These are phyloP conservation scores for Eira barbara DNA, from an alignment of 2,113 vertebrate species.

Conservation along the genomic window DNA sequence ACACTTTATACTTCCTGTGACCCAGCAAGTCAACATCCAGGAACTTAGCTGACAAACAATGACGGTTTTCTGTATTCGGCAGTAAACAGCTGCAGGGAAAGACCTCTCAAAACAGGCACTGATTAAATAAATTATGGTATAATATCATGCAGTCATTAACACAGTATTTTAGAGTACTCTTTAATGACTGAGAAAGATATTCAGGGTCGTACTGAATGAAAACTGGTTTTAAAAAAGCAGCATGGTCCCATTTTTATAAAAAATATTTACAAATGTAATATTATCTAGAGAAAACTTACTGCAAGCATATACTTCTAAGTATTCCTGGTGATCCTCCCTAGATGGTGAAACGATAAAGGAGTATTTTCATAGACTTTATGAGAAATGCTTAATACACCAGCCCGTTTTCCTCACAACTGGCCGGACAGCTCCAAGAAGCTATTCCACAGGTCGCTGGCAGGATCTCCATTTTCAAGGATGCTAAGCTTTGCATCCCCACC, in stretches of 20 bases:
- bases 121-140: not conserved
- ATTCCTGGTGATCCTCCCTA: not conserved
- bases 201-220: not conserved
- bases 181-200: not conserved
- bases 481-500: not conserved
- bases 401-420: not conserved
- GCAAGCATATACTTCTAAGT: not conserved
- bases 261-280: not conserved
- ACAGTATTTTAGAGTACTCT: not conserved
- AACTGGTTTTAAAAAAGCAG: not conserved
- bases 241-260: not conserved
- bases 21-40: not conserved
- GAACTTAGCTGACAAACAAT: not conserved
- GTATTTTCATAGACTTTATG: not conserved
- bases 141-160: not conserved
- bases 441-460: not conserved
- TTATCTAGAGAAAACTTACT: not conserved
- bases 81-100: not conserved
- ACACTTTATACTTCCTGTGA: not conserved
- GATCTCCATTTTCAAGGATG: not conserved
- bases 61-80: not conserved
- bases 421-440: not conserved
- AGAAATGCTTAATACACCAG: not conserved
- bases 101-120: not conserved
- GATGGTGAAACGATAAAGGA: not conserved